A percentile compares a stretch with the other conserved stretches of the same genome.
These are phyloP conservation scores for Chorisops tibialis DNA, from an alignment of 2,888 invertebrate genomes.

Conservation along the genomic window DNA sequence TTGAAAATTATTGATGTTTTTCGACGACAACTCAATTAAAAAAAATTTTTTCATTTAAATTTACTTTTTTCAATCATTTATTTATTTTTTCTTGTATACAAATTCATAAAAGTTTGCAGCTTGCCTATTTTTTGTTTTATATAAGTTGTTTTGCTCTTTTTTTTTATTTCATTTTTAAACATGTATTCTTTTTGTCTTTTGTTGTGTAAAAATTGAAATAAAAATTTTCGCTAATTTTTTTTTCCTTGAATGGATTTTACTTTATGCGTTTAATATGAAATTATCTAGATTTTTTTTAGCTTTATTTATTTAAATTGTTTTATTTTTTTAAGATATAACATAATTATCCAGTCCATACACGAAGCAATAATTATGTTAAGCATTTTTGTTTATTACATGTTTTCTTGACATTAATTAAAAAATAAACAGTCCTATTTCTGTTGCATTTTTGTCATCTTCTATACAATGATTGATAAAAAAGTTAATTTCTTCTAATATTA, in stretches of 20 bases:
- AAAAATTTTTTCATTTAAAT: neutral
- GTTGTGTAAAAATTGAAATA: conserved; percentile 1
- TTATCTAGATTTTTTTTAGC: conserved; percentile 11
- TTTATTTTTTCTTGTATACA: conserved; percentile 8
- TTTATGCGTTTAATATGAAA: conserved; percentile 11
- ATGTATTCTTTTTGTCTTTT: conserved; percentile 8
- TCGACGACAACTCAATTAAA: conserved; percentile 17
- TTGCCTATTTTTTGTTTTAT: conserved; percentile 15
- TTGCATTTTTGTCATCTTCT: neutral
- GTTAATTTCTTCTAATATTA: conserved; percentile 3
- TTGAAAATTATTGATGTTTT: conserved; percentile 8
- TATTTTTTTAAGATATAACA: neutral
- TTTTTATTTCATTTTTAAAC: neutral
- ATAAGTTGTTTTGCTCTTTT: conserved; percentile 21
- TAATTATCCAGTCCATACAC: conserved; percentile 1
- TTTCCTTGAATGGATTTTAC: conserved; percentile 14
- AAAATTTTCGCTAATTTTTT: conserved; percentile 11
- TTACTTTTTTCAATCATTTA: conserved; percentile 1
- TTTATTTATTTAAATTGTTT: conserved; percentile 4
- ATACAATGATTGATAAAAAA: conserved; percentile 16
- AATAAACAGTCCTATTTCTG: conserved; percentile 13
- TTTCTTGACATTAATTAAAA: conserved; percentile 4
- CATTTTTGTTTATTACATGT: conserved; percentile 2
- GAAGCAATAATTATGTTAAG: conserved; percentile 13
- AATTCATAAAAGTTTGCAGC: conserved; percentile 18